Evolutionary conservation across 2,888 invertebrate genomes (phyloP).

Genomic region (Leptinotarsa rubiginosa): DNA sequence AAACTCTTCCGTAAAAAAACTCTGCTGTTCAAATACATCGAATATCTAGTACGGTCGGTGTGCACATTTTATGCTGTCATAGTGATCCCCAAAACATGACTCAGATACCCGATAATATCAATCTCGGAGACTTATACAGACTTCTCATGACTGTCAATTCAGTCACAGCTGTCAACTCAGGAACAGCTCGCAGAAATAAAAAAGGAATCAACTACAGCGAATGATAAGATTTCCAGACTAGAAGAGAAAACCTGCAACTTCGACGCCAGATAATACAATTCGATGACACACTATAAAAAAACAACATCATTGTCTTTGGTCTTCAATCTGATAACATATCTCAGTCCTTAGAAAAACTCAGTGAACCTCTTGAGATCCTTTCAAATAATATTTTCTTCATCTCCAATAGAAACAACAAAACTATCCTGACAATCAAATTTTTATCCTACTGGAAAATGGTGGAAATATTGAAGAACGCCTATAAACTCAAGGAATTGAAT

Average conservation of each 20-base stretch:
- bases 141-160: constrained; percentile 3
- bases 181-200: not conserved
- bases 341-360: not conserved
- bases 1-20: no score
- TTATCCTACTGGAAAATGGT: no score
- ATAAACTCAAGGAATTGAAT: no score
- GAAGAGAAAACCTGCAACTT: not conserved
- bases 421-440: constrained; percentile 10
- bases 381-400: constrained; percentile 10
- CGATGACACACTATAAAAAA: no score
- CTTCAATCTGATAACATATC: not conserved
- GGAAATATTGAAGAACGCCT: no score
- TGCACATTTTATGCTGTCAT: no score
- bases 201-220: not conserved
- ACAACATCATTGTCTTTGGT: not conserved
- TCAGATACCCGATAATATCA: no score
- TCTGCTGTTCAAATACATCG: no score
- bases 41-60: no score
- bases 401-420: no score
- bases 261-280: not conserved
- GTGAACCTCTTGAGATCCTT: not conserved
- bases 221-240: not conserved
- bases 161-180: no score
- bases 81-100: no score
- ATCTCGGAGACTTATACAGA: not conserved